Percentiles rank a stretch among this genome's conserved stretches.
Evolutionary conservation across 2,113 vertebrate genomes (phyloP).

Genomic region (Aix galericulata): DNA sequence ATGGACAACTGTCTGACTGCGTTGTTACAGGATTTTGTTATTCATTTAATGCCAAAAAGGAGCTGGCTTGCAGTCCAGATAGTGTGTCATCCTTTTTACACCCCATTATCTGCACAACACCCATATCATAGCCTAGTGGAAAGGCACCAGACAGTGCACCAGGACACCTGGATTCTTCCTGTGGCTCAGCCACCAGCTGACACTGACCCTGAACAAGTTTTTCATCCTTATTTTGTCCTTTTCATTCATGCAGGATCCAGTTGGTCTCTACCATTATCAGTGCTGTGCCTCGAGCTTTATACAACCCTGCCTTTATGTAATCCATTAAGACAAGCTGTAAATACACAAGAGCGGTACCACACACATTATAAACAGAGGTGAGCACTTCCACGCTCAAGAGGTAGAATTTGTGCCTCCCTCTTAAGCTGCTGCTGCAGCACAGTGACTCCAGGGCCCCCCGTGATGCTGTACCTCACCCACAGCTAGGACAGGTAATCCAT

Average conservation of each 20-base stretch:
- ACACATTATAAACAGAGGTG: background rate
- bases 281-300: background rate
- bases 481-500: background rate
- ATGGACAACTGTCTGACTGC: background rate
- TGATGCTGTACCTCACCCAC: background rate
- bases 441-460: fast-evolving
- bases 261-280: background rate
- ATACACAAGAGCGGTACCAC: background rate
- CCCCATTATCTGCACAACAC: background rate
- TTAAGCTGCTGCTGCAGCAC: background rate
- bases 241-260: background rate
- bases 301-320: background rate
- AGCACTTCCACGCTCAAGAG: background rate
- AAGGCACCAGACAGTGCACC: background rate
- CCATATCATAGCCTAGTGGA: background rate
- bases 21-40: background rate
- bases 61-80: background rate
- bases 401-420: background rate
- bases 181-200: background rate
- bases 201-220: background rate
- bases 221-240: background rate
- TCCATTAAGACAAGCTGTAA: background rate
- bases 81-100: background rate
- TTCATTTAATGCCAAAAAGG: background rate
- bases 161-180: background rate